Conservation (phyloP, 2,113 vertebrate genomes). For the Macrotus californicus region DNA sequence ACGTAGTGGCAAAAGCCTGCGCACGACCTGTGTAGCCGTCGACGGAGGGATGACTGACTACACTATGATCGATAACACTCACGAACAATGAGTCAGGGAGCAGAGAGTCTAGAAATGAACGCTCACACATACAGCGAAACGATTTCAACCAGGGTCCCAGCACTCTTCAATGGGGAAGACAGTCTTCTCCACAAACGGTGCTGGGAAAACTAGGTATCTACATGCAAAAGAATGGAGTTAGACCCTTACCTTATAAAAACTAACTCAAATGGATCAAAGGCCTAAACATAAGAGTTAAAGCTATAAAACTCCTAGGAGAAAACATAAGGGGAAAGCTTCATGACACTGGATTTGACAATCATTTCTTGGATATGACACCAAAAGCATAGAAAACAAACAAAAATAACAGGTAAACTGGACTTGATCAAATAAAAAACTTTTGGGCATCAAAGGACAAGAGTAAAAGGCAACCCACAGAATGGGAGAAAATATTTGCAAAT, state of each 20-base stretch:
- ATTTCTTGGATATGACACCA: background rate
- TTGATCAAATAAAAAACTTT: background rate
- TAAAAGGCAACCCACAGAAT: background rate
- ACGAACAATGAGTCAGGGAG: background rate
- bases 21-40: background rate
- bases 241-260: background rate
- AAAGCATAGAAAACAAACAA: background rate
- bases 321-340: background rate
- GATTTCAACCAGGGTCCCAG: background rate
- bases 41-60: background rate
- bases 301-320: background rate
- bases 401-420: background rate
- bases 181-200: background rate
- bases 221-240: background rate
- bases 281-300: background rate
- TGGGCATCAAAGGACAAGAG: background rate
- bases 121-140: background rate
- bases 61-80: background rate
- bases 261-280: background rate
- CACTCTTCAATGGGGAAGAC: background rate
- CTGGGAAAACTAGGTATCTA: background rate
- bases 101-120: background rate
- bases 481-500: background rate
- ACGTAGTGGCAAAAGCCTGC: background rate
- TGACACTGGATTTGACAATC: background rate